Percentiles rank a stretch among this genome's conserved stretches.
phyloP scores from a whole-genome alignment of 2,888 invertebrate genomes.

The Lithodes maja region DNA sequence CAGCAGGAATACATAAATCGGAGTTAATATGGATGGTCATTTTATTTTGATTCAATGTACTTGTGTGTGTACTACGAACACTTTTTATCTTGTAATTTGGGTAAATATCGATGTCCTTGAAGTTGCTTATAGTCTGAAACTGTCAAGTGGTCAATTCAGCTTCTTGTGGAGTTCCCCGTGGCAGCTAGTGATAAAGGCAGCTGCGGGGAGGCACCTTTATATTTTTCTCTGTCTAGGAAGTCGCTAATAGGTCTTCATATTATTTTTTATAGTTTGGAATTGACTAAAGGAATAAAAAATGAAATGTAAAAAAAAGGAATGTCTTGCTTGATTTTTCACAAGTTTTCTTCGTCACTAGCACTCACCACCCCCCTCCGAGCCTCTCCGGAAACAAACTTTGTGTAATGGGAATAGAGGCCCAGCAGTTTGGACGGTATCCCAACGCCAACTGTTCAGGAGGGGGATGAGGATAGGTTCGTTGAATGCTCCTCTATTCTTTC shows the following conservation, averaged over 20 bases:
- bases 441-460: background rate
- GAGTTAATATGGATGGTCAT: too few relatives aligned
- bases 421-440: background rate
- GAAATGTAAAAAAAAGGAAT: background rate
- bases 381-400: background rate
- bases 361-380: background rate
- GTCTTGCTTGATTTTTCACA: slow-evolving; percentile 8
- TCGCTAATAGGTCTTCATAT: background rate
- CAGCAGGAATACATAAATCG: too few relatives aligned
- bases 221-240: slow-evolving; percentile 12
- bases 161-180: slow-evolving; percentile 1
- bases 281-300: too few relatives aligned
- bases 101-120: too few relatives aligned
- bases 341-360: background rate
- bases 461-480: background rate
- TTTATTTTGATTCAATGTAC: too few relatives aligned
- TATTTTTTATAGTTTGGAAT: slow-evolving; percentile 12
- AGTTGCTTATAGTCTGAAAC: too few relatives aligned
- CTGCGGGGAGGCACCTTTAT: background rate
- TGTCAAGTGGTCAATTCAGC: background rate
- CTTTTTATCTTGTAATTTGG: too few relatives aligned
- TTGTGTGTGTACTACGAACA: too few relatives aligned
- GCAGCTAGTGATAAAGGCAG: slow-evolving; percentile 3
- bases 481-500: slow-evolving; percentile 16
- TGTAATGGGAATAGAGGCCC: too few relatives aligned